Evolutionary conservation across 2,113 vertebrate species (phyloP), one percentile per base, ranked within the genome.

Genomic region (Odocoileus virginianus): DNA sequence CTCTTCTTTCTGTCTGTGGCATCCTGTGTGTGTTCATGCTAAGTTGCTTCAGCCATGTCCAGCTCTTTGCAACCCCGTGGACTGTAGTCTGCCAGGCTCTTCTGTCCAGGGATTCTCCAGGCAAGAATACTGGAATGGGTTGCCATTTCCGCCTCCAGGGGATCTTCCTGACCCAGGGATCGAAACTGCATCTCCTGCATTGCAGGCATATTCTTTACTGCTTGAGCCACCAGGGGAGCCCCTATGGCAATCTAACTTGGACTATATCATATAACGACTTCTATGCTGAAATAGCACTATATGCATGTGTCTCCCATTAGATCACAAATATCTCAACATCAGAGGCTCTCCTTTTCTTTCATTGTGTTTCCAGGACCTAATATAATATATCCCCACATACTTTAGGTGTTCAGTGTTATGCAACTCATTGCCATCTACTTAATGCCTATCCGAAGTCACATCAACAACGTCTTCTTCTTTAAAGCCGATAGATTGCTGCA

Each of bases 41-140:
- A 74, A 74, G 67, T 74, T 0, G 10, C 19, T 74, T 21, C 19
- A 74, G n/a, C 40, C 1, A 0, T 6, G 10, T 40, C 36, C 36
- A 40, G 3, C 36, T 23, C 36, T 40, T 40, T 40, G 67, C 21
- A 23, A 71, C 36, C 19, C 36, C 36, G 6, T 74, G 67, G 10
- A 40, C 19, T 74, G 11, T 40, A 36, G 5, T 25, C 67, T 40
- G 21, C 67, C 67, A 74, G 67, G 36, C 67, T 74, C 2, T 74
- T 71, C 36, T 74, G 67, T 40, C 5, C n/a, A 74, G 67, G 21
- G 10, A 74, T 40, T 40, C 36, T 74, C 2, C 5, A 74, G 19
- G 67, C 5, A 40, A 74, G 67, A 74, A 6, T 40, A 71, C 19
- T 40, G 67, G n/a, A 71, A 74, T 40, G 52, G 16, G 52, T 54